phyloP scores from a whole-genome alignment of 2,888 invertebrate species.

The Drosophila kokeensis region DNA sequence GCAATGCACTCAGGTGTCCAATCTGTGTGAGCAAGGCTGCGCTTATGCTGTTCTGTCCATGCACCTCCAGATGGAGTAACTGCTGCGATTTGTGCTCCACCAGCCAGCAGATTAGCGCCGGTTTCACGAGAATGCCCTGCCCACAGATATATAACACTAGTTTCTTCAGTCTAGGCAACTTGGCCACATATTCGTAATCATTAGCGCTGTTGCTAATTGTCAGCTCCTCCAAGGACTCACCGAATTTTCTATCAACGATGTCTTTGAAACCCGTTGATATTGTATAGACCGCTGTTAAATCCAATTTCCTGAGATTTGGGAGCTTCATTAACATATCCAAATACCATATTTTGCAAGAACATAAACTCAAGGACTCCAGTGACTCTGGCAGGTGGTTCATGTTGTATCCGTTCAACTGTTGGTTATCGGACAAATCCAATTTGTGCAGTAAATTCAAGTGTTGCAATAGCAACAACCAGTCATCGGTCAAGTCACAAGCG shows the following conservation, averaged over 20 bases:
- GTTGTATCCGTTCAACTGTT: slow-evolving; percentile 22
- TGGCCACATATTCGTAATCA: slow-evolving; percentile 45
- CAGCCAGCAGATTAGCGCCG: slow-evolving; percentile 29
- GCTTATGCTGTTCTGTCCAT: slow-evolving; percentile 27
- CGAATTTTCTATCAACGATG: slow-evolving; percentile 7
- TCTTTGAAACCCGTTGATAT: slow-evolving; percentile 20
- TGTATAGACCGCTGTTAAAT: slow-evolving; percentile 22
- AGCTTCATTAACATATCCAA: slow-evolving; percentile 26
- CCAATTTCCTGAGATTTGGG: slow-evolving; percentile 14
- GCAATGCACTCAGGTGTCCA: slow-evolving; percentile 11
- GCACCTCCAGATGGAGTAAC: slow-evolving; percentile 35
- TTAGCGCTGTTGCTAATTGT: slow-evolving; percentile 12
- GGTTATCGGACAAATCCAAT: slow-evolving; percentile 42
- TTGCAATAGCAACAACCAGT: slow-evolving; percentile 9
- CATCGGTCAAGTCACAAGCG: slow-evolving; percentile 15
- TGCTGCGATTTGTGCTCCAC: slow-evolving; percentile 34
- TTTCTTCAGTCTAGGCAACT: slow-evolving; percentile 37
- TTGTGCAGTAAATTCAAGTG: not conserved
- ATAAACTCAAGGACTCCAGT: slow-evolving; percentile 13
- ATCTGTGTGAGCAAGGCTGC: slow-evolving; percentile 19
- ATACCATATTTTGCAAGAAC: slow-evolving; percentile 25
- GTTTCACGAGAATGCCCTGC: slow-evolving; percentile 6
- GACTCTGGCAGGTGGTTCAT: slow-evolving; percentile 29
- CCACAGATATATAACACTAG: slow-evolving; percentile 24
- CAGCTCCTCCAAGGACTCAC: slow-evolving; percentile 17